Percentiles rank a stretch among this genome's conserved stretches.
phyloP scores from a whole-genome alignment of 2,113 vertebrate genomes.

The Sebastes fasciatus region DNA sequence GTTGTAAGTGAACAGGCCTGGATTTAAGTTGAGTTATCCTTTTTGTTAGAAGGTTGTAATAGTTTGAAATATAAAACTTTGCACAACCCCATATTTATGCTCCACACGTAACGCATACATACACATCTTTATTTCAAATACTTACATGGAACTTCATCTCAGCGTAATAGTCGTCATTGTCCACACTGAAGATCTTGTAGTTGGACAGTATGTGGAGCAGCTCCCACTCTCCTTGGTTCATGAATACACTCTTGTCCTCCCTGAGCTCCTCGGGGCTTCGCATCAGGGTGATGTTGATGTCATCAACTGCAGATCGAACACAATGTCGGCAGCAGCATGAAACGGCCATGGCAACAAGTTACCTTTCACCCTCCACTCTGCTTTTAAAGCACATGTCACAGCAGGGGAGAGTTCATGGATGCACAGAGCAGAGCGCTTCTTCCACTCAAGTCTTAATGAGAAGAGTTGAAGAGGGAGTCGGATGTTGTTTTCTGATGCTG shows the following conservation, averaged over 20 bases:
- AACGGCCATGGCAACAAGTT: constrained; percentile 42
- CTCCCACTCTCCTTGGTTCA: constrained; percentile 99
- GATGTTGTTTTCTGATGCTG: not conserved
- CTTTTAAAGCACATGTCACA: constrained; percentile 34
- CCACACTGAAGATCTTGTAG: constrained; percentile 91
- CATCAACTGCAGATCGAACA: constrained; percentile 85
- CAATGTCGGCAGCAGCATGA: constrained; percentile 44
- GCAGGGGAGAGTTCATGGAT: constrained; percentile 17
- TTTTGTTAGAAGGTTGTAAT: too few species aligned
- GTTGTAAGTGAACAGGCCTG: too few species aligned
- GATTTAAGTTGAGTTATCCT: too few species aligned
- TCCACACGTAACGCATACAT: not conserved
- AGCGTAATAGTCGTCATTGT: constrained; percentile 87
- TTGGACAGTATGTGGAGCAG: constrained; percentile 90
- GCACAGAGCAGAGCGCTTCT: not conserved
- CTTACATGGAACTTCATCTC: constrained; percentile 98
- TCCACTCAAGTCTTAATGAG: constrained; percentile 9
- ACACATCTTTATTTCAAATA: not conserved
- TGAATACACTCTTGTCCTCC: constrained; percentile 91
- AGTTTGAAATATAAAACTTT: not conserved
- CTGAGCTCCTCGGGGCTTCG: constrained; percentile 90
- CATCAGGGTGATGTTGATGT: constrained; percentile 97
- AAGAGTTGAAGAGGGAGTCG: not conserved
- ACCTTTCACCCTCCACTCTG: constrained; percentile 10
- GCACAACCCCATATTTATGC: not conserved